Evolutionary conservation across 2,888 invertebrate species (phyloP).

Genomic region (Rhamphomyia laevipes): DNA sequence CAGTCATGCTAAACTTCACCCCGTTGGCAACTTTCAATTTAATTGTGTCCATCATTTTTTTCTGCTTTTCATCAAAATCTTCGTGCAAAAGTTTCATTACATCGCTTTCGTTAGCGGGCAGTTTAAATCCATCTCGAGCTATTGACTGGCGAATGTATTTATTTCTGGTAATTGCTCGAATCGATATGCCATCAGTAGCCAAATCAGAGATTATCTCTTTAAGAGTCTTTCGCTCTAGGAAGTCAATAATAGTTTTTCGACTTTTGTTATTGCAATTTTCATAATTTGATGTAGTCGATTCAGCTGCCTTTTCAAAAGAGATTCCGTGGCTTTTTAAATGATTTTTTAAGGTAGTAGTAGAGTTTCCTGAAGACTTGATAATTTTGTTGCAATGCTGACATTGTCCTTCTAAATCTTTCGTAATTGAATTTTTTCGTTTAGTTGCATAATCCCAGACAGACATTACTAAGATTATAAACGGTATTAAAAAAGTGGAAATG

Average conservation of each 20-base stretch:
- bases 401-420: background rate
- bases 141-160: slow-evolving; percentile 2
- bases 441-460: background rate
- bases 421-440: background rate
- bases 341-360: background rate
- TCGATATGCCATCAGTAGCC: slow-evolving; percentile 1
- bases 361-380: background rate
- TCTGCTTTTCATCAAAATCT: background rate
- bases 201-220: background rate
- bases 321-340: background rate
- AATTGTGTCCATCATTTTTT: background rate
- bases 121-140: background rate
- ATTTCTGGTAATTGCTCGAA: slow-evolving; percentile 3
- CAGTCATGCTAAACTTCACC: background rate
- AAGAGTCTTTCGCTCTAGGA: background rate
- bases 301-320: background rate
- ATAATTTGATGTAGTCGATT: background rate
- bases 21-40: background rate
- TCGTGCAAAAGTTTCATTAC: background rate
- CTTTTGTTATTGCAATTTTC: background rate
- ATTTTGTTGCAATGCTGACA: background rate
- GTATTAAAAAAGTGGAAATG: too few relatives aligned
- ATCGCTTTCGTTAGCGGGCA: background rate
- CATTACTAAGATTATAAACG: too few relatives aligned
- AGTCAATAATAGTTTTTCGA: background rate